Conservation (phyloP, 2,888 invertebrate species). For the Buathra laborator region DNA sequence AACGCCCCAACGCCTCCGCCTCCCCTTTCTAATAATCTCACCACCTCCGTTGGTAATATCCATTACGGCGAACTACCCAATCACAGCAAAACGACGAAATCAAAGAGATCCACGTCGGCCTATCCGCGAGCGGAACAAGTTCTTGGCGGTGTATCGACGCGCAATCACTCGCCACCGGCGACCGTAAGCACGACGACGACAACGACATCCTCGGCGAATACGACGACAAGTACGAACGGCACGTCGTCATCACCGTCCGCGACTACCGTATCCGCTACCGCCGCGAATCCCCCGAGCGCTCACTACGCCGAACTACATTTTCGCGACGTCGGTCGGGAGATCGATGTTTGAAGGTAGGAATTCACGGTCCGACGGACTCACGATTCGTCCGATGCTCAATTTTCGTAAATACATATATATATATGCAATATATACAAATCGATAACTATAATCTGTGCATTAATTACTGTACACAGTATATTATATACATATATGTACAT, state of each 20-base stretch:
- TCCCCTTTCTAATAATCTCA: slow-evolving; percentile 38
- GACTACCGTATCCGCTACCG: slow-evolving; percentile 66
- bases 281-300: slow-evolving; percentile 84
- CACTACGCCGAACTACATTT: slow-evolving; percentile 89
- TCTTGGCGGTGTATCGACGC: slow-evolving; percentile 16
- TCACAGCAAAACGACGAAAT: slow-evolving; percentile 44
- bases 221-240: slow-evolving; percentile 37
- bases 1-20: slow-evolving; percentile 48
- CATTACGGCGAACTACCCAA: slow-evolving; percentile 52
- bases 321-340: slow-evolving; percentile 89
- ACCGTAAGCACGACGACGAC: slow-evolving; percentile 20
- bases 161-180: slow-evolving; percentile 37
- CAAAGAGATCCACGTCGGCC: slow-evolving; percentile 50
- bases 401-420: slow-evolving; percentile 7
- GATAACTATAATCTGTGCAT: slow-evolving; percentile 10
- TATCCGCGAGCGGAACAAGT: slow-evolving; percentile 47
- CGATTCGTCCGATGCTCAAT: slow-evolving; percentile 8
- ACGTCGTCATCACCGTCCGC: slow-evolving; percentile 63
- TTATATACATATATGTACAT: slow-evolving; percentile 6
- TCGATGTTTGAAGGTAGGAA: slow-evolving; percentile 88
- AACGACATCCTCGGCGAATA: neutral
- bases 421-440: slow-evolving; percentile 7
- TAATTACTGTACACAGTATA: neutral
- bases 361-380: slow-evolving; percentile 28
- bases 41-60: slow-evolving; percentile 21